These are phyloP conservation scores for Scolopax rusticola DNA, from an alignment of 2,797 vertebrate genomes.

Conservation along the genomic window DNA sequence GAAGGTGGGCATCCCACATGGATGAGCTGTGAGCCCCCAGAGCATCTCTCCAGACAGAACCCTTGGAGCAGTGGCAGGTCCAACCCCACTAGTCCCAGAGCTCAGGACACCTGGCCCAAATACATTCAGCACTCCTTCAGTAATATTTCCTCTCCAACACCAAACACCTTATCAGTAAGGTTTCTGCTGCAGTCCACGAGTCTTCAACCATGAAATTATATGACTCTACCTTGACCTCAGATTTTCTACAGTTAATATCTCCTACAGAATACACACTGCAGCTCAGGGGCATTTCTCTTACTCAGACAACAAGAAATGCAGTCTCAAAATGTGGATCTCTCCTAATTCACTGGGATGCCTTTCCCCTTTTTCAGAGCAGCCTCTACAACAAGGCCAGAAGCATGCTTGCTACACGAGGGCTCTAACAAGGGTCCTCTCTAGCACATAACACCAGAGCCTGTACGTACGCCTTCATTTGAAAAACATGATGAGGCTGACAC, in stretches of 20 bases:
- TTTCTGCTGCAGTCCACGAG: slow-evolving; percentile 32
- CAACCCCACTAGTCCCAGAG: background rate
- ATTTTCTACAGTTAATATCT: slow-evolving; percentile 60
- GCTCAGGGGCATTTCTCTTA: slow-evolving; percentile 43
- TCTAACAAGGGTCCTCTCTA: background rate
- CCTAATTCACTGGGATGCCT: background rate
- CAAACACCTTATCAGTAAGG: slow-evolving; percentile 33
- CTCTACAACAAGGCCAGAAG: background rate
- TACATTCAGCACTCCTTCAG: background rate
- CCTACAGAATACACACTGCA: slow-evolving; percentile 42
- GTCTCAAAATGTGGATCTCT: background rate
- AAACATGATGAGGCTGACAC: background rate
- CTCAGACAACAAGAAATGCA: background rate
- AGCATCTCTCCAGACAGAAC: background rate
- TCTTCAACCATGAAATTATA: slow-evolving; percentile 74
- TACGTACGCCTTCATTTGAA: background rate
- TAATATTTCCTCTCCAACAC: slow-evolving; percentile 24
- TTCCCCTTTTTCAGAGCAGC: background rate
- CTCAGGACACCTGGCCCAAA: background rate
- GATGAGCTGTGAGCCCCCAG: background rate
- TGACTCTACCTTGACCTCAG: slow-evolving; percentile 64
- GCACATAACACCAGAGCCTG: too few species aligned
- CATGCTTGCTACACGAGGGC: background rate
- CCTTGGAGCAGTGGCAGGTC: background rate
- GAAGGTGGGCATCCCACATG: rapidly evolving